Evolutionary conservation across 2,113 vertebrate species (phyloP), one percentile per base, ranked within the genome.

Genomic region (Archocentrus centrarchus): DNA sequence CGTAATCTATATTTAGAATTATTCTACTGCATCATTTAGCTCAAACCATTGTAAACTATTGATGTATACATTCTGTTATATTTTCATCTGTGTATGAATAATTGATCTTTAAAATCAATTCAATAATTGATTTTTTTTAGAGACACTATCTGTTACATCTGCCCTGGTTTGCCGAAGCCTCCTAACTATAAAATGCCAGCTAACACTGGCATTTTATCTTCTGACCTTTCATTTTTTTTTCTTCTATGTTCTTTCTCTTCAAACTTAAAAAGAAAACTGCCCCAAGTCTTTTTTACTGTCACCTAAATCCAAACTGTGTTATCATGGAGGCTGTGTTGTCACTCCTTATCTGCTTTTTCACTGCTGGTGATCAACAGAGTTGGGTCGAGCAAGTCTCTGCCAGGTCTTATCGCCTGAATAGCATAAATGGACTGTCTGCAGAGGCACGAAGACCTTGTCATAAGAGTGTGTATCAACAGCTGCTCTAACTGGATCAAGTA

Each of bases 211-310:
- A 81, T 88, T 92, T 89, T 77, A 79, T 85, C 75, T 87, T n/a
- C 59, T 88, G 79, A 89, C 83, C 89, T 86, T 86, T 91, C 50
- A 83, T 88, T 15, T 50, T 70, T 82, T 80, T 81, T 79, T 85
- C 55, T 85, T 88, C 55, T 57, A 61, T 79, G 59, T 70, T 84
- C 61, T 81, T 59, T 78, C 44, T 78, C 53, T 82, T 68, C 35
- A 84, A 88, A 86, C 57, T 70, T 59, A 58, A 61, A 85, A 85
- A 86, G 83, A 30, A 83, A 89, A 79, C 3, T 1, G 17, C 85
- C 75, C 60, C 20, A 41, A 73, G 84, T 14, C 70, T 82, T 64
- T 75, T 59, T 61, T 73, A 70, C 68, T 68, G 87, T 91, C 92
- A 86, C 85, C 78, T 84, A 82, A 91, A 90, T 79, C 53, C 80